Evolutionary conservation across 2,888 invertebrate species (phyloP).

Genomic region (Dasysyrphus albostriatus): DNA sequence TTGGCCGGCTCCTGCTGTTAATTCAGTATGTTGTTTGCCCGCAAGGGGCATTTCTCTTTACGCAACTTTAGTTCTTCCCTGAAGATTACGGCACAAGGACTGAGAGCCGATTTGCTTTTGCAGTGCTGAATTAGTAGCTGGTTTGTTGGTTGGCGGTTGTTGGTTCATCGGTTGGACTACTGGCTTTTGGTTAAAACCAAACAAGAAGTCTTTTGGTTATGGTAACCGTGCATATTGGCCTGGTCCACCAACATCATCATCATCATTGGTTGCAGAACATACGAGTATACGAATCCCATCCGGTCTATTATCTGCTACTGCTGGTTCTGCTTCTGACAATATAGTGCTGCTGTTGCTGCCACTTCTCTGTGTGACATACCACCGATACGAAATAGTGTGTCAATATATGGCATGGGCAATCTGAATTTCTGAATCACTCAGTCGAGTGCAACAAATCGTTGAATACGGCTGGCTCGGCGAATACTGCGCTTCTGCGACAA

Average conservation of each 20-base stretch:
- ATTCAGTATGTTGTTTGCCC: constrained; percentile 70
- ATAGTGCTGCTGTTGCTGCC: constrained; percentile 53
- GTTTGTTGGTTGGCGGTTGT: constrained; percentile 56
- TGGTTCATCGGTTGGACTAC: constrained; percentile 63
- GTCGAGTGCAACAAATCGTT: constrained; percentile 76
- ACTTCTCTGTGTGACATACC: constrained; percentile 75
- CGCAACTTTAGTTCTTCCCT: constrained; percentile 77
- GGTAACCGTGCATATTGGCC: constrained; percentile 51
- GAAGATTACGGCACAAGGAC: constrained; percentile 76
- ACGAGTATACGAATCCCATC: constrained; percentile 52
- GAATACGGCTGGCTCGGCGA: constrained; percentile 68
- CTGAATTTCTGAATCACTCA: constrained; percentile 75
- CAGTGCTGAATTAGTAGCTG: constrained; percentile 69
- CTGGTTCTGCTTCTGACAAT: constrained; percentile 26
- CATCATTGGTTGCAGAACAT: constrained; percentile 51
- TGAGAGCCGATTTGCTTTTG: constrained; percentile 69
- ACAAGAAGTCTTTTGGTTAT: constrained; percentile 51
- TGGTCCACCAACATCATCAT: constrained; percentile 71
- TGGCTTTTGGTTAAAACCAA: constrained; percentile 62
- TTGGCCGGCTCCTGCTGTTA: constrained; percentile 69
- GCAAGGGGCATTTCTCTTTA: constrained; percentile 76
- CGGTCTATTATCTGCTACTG: constrained; percentile 73
- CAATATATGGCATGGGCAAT: constrained; percentile 68
- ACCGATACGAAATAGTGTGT: constrained; percentile 71
- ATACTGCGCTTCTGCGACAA: constrained; percentile 34